Evolutionary conservation across 2,113 vertebrate genomes (phyloP).

Genomic region (Onychostoma macrolepis): DNA sequence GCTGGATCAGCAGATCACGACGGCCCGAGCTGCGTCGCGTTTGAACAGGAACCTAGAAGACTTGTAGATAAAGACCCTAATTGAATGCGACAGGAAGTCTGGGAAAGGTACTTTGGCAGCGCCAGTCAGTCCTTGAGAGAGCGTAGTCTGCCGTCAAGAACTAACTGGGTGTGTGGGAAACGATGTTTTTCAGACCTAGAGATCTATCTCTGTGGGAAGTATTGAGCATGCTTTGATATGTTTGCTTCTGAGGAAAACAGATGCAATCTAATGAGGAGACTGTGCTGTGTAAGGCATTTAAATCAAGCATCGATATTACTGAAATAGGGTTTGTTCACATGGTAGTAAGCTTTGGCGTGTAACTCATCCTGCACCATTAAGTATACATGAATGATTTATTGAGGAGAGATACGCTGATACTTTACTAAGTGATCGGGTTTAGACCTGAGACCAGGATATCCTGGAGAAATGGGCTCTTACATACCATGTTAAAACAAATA

Average conservation of each 20-base stretch:
- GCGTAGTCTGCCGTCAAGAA: conserved; percentile 1
- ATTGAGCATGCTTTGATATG: too few species aligned
- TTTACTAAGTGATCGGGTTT: not conserved
- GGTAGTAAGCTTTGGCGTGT: not conserved
- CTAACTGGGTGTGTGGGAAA: conserved; percentile 41
- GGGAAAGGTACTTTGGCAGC: conserved; percentile 72
- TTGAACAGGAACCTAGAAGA: conserved; percentile 69
- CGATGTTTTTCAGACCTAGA: not conserved
- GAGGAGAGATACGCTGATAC: not conserved
- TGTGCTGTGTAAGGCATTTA: not conserved
- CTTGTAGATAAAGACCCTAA: conserved; percentile 70
- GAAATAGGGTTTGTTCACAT: not conserved
- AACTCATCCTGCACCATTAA: not conserved
- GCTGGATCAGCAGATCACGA: conserved; percentile 34
- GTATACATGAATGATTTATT: not conserved
- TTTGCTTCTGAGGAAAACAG: not conserved
- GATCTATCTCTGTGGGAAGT: too few species aligned
- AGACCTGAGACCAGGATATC: not conserved
- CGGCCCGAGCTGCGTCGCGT: conserved; percentile 46
- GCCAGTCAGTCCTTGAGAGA: conserved; percentile 53
- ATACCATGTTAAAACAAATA: too few species aligned
- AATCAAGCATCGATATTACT: not conserved
- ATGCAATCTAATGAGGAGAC: not conserved
- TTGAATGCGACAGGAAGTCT: conserved; percentile 76
- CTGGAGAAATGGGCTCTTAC: not conserved